phyloP scores from a whole-genome alignment of 2,113 vertebrate species.

The Oreamnos americanus region DNA sequence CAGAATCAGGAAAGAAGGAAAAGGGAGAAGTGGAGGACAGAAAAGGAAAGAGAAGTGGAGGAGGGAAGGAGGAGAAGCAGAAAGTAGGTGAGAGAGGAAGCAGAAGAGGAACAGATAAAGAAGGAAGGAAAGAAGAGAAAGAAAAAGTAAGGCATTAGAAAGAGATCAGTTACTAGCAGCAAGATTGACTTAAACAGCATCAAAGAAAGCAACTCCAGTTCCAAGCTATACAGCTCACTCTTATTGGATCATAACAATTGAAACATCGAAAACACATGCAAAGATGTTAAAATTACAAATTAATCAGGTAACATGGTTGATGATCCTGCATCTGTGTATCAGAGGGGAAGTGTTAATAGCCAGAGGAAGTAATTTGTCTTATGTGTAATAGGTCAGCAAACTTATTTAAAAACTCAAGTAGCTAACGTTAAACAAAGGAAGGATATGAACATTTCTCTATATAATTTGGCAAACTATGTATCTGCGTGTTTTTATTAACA shows the following conservation, averaged over 20 bases:
- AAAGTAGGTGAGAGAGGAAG: background rate
- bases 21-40: background rate
- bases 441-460: background rate
- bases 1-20: background rate
- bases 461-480: background rate
- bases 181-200: background rate
- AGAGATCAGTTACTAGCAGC: background rate
- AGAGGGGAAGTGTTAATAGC: background rate
- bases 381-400: background rate
- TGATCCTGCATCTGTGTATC: background rate
- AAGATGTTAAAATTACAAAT: background rate
- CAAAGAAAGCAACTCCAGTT: background rate
- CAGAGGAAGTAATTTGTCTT: background rate
- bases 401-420: slow-evolving; percentile 2
- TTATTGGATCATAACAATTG: background rate
- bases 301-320: background rate
- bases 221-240: background rate
- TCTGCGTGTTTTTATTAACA: background rate
- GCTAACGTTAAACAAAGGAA: background rate
- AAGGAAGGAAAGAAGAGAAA: background rate
- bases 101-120: background rate
- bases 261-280: background rate
- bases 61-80: background rate
- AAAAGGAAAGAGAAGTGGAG: background rate
- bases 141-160: background rate